Evolutionary conservation across 2,797 vertebrate species (phyloP).

Genomic region (Poecile montanus): DNA sequence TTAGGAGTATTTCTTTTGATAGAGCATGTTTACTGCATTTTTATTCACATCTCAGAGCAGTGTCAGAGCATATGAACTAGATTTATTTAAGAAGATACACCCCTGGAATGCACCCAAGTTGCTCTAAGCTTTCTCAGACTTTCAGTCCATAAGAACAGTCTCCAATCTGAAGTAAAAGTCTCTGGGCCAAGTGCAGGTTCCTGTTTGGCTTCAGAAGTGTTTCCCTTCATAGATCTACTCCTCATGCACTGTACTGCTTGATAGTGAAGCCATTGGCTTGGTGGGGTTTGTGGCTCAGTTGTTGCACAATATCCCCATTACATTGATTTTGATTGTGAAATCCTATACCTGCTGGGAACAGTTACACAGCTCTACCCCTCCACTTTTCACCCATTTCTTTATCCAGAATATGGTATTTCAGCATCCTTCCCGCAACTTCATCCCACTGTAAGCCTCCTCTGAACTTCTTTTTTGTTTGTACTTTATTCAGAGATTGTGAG

Average conservation of each 20-base stretch:
- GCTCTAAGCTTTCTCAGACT: not conserved
- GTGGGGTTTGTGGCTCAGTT: not conserved
- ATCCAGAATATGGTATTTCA: not conserved
- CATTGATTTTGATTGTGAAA: not conserved
- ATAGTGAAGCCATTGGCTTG: not conserved
- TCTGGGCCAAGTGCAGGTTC: not conserved
- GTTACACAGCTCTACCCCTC: not conserved
- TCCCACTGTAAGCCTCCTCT: not conserved
- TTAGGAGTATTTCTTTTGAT: not conserved
- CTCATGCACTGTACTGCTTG: not conserved
- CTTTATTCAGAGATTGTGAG: not conserved
- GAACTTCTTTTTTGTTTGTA: not conserved
- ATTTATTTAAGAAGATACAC: not conserved
- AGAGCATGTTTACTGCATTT: not conserved
- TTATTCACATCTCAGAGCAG: not conserved
- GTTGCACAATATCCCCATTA: not conserved
- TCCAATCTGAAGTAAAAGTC: not conserved
- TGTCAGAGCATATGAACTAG: not conserved
- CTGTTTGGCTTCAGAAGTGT: not conserved
- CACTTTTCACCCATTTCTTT: not conserved
- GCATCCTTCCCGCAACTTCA: not conserved
- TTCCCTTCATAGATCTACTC: not conserved
- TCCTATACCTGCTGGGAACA: not conserved
- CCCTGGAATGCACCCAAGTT: not conserved
- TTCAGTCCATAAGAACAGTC: not conserved